Base-by-base conservation (phyloP, 2,888 invertebrate species). In the Artemia sp. region DNA sequence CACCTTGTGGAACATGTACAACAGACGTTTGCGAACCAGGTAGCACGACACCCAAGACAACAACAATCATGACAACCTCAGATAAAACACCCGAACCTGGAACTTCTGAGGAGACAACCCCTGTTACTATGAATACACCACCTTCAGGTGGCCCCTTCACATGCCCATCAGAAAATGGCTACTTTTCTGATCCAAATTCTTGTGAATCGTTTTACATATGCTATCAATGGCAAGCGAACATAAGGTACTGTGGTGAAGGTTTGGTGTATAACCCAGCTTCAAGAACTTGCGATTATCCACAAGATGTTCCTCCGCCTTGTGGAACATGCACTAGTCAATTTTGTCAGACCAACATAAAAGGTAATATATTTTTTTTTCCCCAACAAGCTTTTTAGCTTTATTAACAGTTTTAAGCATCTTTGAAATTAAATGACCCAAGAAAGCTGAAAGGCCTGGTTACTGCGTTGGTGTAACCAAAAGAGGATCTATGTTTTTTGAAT, bases 1-100 rank as follows among this genome's bases (percentile, higher is more conserved):
- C 64, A n/a, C 64, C 64, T 10, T 58, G 64, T 58, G 64, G 64
- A n/a, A 58, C 64, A 58, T 38, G 38, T 38, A 38, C 38, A 38
- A 38, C 38, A 38, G 38, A 38, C 38, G 38, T 38, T 38, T 38
- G 38, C 38, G 38, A 38, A 38, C 38, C 38, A 38, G 38, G 38
- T 38, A 38, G 38, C 38, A 38, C 38, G 38, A 38, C 38, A 6
- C 38, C 38, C 38, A 50, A n/a, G 51, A 52, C 51, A 68, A 19
- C 24, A 1, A 38, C 51, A 24, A 12, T 1, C 11, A 19, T 2
- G 10, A 58, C 64, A 9, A 38, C 64, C 9, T 12, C 64, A 9
- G 11, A 19, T 11, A 9, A 58, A 24, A 58, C 64, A 2, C n/a
- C 64, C n/a, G 2, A 8, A 9, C 64, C 8, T 19, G 64, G 8